Evolutionary conservation across 2,113 vertebrate species (phyloP).

Genomic region (Tragelaphus imberbis): DNA sequence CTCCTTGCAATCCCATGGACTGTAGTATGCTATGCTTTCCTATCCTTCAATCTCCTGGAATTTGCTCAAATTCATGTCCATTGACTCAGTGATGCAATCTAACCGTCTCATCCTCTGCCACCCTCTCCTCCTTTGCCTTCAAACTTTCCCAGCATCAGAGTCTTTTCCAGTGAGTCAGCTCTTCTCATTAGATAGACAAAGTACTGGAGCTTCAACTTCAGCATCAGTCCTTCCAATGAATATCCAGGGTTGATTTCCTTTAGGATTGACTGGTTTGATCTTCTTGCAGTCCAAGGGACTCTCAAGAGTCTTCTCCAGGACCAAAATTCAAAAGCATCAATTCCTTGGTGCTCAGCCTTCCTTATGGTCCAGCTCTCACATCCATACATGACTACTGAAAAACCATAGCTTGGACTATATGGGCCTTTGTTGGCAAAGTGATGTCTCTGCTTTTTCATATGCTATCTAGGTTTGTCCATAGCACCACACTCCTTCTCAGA

Average conservation of each 20-base stretch:
- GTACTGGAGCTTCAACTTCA: not conserved
- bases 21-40: not conserved
- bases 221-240: not conserved
- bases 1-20: not conserved
- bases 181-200: not conserved
- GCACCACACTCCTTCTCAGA: not conserved
- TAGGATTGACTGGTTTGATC: not conserved
- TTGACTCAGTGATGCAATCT: not conserved
- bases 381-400: not conserved
- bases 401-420: not conserved
- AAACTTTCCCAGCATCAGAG: not conserved
- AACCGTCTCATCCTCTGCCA: not conserved
- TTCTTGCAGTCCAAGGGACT: not conserved
- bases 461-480: not conserved
- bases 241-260: not conserved
- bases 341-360: accelerated
- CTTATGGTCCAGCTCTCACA: not conserved
- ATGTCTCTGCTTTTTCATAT: not conserved
- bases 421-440: not conserved
- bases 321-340: not conserved
- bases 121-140: not conserved
- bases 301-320: not conserved
- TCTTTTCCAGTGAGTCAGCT: not conserved
- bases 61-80: not conserved
- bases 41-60: not conserved